phyloP scores from a whole-genome alignment of 1,140 invertebrate species.

The Telenomus remus region DNA sequence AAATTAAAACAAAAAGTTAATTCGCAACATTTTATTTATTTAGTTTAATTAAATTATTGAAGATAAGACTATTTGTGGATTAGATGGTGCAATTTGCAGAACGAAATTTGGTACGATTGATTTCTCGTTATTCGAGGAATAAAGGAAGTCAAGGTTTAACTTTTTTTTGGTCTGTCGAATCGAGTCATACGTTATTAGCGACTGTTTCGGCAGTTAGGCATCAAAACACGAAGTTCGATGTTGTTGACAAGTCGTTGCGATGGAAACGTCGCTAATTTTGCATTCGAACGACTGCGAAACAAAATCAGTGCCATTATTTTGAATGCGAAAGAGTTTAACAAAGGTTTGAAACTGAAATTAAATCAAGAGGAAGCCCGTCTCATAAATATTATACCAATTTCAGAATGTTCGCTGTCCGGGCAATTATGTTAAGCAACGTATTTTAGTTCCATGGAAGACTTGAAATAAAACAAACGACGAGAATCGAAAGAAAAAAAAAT shows the following conservation, averaged over 20 bases:
- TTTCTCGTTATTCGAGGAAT: slow-evolving; percentile 42
- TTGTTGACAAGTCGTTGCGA: slow-evolving; percentile 63
- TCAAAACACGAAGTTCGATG: slow-evolving; percentile 59
- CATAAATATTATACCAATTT: too few relatives aligned
- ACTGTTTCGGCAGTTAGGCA: slow-evolving; percentile 54
- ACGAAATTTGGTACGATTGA: slow-evolving; percentile 29
- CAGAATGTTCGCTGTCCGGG: too few relatives aligned
- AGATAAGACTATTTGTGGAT: too few relatives aligned
- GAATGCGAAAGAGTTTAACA: too few relatives aligned
- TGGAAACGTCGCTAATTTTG: slow-evolving; percentile 57
- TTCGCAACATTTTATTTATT: too few relatives aligned
- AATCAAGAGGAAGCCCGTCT: too few relatives aligned
- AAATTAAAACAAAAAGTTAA: too few relatives aligned
- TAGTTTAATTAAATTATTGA: too few relatives aligned
- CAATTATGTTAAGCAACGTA: not conserved
- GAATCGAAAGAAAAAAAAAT: not conserved
- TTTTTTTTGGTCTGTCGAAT: slow-evolving; percentile 33
- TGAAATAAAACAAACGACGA: too few relatives aligned
- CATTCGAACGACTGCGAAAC: slow-evolving; percentile 10
- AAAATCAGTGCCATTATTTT: slow-evolving; percentile 8
- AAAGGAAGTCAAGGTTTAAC: slow-evolving; percentile 43
- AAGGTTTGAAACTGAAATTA: too few relatives aligned
- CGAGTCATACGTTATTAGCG: slow-evolving; percentile 54
- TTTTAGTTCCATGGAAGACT: not conserved
- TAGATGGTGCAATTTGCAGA: too few relatives aligned